These are phyloP conservation scores for Electrona antarctica DNA, from an alignment of 2,113 vertebrate genomes.

Conservation along the genomic window DNA sequence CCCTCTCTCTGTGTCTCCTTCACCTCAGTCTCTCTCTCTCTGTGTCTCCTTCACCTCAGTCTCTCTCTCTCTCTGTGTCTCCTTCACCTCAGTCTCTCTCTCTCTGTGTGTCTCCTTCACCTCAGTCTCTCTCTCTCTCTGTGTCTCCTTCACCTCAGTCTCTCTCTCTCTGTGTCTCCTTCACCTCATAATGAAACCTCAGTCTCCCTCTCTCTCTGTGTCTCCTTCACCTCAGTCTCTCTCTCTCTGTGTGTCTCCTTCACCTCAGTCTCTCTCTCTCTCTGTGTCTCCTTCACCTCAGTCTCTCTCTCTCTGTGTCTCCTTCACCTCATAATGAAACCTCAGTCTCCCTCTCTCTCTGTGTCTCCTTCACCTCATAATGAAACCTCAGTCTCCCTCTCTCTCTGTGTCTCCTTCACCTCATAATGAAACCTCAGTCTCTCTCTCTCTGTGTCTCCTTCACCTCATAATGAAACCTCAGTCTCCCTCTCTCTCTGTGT, in stretches of 20 bases:
- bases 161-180: slow-evolving; percentile 8
- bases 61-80: background rate
- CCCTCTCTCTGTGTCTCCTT: slow-evolving; percentile 8
- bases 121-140: too few species aligned
- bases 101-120: slow-evolving; percentile 7
- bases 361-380: slow-evolving; percentile 16
- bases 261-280: too few species aligned
- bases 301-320: background rate
- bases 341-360: too few species aligned
- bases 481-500: too few species aligned
- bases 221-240: slow-evolving; percentile 17
- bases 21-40: background rate
- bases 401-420: slow-evolving; percentile 9
- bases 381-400: too few species aligned
- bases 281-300: slow-evolving; percentile 7
- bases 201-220: too few species aligned
- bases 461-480: slow-evolving; percentile 41
- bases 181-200: slow-evolving; percentile 39
- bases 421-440: slow-evolving; percentile 47
- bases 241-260: slow-evolving; percentile 8
- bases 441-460: slow-evolving; percentile 8
- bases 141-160: slow-evolving; percentile 12
- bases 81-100: slow-evolving; percentile 21
- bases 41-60: slow-evolving; percentile 9
- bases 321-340: slow-evolving; percentile 41